phyloP scores from a whole-genome alignment of 2,888 invertebrate genomes.

The Ormyrus nitidulus region DNA sequence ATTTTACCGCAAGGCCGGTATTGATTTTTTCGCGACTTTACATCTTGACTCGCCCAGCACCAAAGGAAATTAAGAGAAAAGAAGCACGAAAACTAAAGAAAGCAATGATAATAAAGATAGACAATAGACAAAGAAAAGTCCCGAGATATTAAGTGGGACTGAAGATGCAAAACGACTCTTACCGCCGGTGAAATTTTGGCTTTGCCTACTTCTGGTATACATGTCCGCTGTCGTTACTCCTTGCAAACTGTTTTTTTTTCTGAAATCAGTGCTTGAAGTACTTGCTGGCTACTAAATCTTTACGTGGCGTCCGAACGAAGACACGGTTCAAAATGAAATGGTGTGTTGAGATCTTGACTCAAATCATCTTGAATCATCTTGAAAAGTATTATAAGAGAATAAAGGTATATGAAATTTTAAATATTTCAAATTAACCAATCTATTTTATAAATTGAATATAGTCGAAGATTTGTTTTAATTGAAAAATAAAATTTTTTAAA shows the following conservation, averaged over 20 bases:
- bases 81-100: background rate
- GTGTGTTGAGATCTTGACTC: background rate
- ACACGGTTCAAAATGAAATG: background rate
- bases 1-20: constrained; percentile 48
- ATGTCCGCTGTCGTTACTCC: constrained; percentile 7
- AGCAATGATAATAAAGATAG: background rate
- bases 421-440: too few species aligned
- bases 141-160: background rate
- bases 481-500: too few species aligned
- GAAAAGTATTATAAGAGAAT: background rate
- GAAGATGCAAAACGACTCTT: constrained; percentile 28
- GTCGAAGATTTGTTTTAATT: too few species aligned
- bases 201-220: constrained; percentile 56
- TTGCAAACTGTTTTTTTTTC: background rate
- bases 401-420: too few species aligned
- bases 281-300: background rate
- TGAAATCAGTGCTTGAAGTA: background rate
- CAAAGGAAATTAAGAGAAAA: background rate
- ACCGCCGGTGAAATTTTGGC: constrained; percentile 48
- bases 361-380: background rate
- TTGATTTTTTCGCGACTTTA: constrained; percentile 39
- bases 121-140: background rate
- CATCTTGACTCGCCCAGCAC: background rate
- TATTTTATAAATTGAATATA: too few species aligned
- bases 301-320: background rate